Percentiles rank a stretch among this genome's conserved stretches.
These are phyloP conservation scores for Cylindroiulus punctatus DNA, from an alignment of 2,888 invertebrate genomes.

Conservation along the genomic window DNA sequence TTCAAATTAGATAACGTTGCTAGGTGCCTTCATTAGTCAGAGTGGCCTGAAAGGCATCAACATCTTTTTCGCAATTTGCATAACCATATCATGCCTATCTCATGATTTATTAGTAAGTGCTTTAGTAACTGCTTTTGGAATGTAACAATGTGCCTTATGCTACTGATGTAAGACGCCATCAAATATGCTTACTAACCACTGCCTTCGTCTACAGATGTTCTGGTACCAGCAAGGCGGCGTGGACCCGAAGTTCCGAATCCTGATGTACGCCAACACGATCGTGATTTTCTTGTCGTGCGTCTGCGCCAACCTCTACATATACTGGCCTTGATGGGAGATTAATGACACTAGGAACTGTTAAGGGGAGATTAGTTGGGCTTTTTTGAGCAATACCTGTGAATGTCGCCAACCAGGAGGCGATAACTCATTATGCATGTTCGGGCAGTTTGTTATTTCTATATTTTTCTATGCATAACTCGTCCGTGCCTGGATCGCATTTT, in stretches of 20 bases:
- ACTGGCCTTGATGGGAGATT: neutral
- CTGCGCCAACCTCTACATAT: constrained; percentile 65
- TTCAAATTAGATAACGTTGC: constrained; percentile 47
- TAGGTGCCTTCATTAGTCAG: constrained; percentile 52
- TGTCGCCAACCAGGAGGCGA: neutral
- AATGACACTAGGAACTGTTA: too few species aligned
- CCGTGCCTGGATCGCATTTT: neutral
- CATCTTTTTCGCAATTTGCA: constrained; percentile 66
- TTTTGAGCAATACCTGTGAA: constrained; percentile 2
- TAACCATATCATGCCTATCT: constrained; percentile 64
- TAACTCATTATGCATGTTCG: neutral
- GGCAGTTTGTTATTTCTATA: constrained; percentile 1
- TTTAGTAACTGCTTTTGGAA: too few species aligned
- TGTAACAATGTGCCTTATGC: too few species aligned
- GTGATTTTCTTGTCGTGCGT: constrained; percentile 66
- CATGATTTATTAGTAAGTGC: constrained; percentile 66
- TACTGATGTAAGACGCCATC: too few species aligned
- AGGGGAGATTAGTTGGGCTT: neutral
- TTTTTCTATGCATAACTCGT: neutral
- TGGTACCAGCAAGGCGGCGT: constrained; percentile 68
- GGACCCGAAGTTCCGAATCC: constrained; percentile 66
- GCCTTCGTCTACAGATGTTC: constrained; percentile 63
- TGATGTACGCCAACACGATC: constrained; percentile 67
- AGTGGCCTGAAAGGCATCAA: constrained; percentile 62
- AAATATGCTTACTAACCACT: too few species aligned